These are phyloP conservation scores for Charina bottae DNA, from an alignment of 2,113 vertebrate species.

Conservation along the genomic window DNA sequence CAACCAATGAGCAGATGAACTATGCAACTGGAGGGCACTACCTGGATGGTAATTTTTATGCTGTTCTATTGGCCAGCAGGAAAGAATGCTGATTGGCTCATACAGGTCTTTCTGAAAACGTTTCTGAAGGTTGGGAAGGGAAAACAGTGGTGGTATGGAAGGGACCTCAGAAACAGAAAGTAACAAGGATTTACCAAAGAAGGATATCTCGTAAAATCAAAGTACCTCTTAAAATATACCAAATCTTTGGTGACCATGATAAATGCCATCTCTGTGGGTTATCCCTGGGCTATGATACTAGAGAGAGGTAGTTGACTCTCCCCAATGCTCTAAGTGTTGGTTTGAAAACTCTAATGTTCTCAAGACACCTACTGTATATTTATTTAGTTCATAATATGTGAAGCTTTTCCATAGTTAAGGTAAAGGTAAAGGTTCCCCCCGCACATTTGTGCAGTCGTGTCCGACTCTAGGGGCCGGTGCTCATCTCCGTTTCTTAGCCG, in stretches of 20 bases:
- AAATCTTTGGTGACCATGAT: constrained; percentile 30
- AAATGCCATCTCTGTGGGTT: constrained; percentile 29
- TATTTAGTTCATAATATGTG: constrained; percentile 53
- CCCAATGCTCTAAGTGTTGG: constrained; percentile 27
- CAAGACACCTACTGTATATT: constrained; percentile 48
- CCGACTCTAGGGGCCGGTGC: too few relatives aligned
- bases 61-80: too few relatives aligned
- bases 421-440: too few relatives aligned
- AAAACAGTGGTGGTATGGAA: too few relatives aligned
- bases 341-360: constrained; percentile 32
- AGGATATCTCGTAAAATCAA: constrained; percentile 44
- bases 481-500: too few relatives aligned
- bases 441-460: too few relatives aligned
- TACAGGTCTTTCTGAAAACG: too few relatives aligned
- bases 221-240: constrained; percentile 25
- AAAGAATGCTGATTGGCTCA: too few relatives aligned
- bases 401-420: constrained; percentile 54
- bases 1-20: too few relatives aligned
- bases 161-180: constrained; percentile 23
- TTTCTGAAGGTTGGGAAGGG: too few relatives aligned
- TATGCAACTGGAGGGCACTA: too few relatives aligned
- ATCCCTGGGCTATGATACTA: not conserved
- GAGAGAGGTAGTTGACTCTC: not conserved
- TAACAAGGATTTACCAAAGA: constrained; percentile 32
- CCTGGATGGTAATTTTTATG: too few relatives aligned